Base-by-base conservation (phyloP, 1,140 invertebrate genomes). In the Camponotus floridanus region DNA sequence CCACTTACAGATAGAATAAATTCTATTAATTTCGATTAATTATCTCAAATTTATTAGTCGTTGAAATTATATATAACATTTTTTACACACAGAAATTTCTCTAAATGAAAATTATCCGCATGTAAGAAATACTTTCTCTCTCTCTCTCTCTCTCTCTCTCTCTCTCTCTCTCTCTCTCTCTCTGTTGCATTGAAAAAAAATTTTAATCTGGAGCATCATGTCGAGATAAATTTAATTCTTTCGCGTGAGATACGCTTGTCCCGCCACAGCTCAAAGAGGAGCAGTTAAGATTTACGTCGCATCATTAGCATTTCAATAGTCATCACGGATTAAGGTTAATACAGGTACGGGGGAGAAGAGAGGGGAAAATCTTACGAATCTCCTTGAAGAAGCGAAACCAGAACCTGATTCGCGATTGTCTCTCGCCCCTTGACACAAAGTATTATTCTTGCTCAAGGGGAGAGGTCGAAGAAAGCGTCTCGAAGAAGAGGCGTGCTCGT, bases 371-470 rank as follows among this genome's bases (percentile, higher is more conserved):
- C 48, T 18, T 4, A 21, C 9, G 21, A 76, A 76, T 62, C 15
- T 79, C 5, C 15, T 21, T 26, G 42, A 26, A 26, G 8, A n/a
- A 70, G 48, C n/a, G 55, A 42, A 59, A 59, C 65, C 39, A 42
- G 13, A 3, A 45, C 5, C 11, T 1, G 13, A 15, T 3, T 9
- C 45, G 15, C 31, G 21, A 31, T 55, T 57, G 33, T 70, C 51
- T 57, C 21, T 36, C 21, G 31, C 36, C 21, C 26, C 67, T 33
- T 59, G 36, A 15, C 78, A 33, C 78, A 36, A 4, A 59, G 26
- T 15, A 57, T 73, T 73, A 73, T 45, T 74, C 39, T n/a, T 26
- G 13, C 73, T 74, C 74, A 74, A 83, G 79, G 68, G 39, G 55
- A 74, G 26, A 73, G 36, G 39, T 31, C 31, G 11, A 70, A 18